phyloP scores from a whole-genome alignment of 2,113 vertebrate genomes.

The Laticauda colubrina region DNA sequence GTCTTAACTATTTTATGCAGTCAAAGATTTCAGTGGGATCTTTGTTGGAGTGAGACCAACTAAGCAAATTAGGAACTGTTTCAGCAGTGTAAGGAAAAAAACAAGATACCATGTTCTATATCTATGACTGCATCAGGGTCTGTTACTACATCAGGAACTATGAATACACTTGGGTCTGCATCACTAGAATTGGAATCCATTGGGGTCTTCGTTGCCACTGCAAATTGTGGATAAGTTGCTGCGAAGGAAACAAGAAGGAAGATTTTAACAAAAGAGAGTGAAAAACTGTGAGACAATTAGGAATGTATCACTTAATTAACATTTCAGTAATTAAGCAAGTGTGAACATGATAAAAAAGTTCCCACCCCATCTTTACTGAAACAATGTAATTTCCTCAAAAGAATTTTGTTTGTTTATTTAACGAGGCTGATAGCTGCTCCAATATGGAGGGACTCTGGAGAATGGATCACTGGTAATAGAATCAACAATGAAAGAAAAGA shows the following conservation, averaged over 20 bases:
- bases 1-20: not conserved
- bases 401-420: not conserved
- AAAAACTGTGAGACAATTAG: not conserved
- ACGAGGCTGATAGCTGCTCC: not conserved
- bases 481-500: not conserved
- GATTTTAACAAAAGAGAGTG: not conserved
- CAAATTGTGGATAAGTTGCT: not conserved
- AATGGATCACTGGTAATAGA: not conserved
- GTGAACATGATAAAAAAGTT: not conserved
- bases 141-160: not conserved
- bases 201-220: not conserved
- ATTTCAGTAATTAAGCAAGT: not conserved
- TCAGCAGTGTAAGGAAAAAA: not conserved
- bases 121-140: not conserved
- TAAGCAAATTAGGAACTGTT: not conserved
- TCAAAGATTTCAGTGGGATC: not conserved
- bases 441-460: not conserved
- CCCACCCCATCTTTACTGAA: not conserved
- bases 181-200: not conserved
- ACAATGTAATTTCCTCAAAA: not conserved
- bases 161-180: not conserved
- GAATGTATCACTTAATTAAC: not conserved
- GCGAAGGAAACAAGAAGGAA: not conserved
- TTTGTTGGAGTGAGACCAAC: not conserved
- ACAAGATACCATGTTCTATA: not conserved